Evolutionary conservation across 2,113 vertebrate genomes (phyloP), one percentile per base, ranked within the genome.

Genomic region (Aspidoscelis tigris): DNA sequence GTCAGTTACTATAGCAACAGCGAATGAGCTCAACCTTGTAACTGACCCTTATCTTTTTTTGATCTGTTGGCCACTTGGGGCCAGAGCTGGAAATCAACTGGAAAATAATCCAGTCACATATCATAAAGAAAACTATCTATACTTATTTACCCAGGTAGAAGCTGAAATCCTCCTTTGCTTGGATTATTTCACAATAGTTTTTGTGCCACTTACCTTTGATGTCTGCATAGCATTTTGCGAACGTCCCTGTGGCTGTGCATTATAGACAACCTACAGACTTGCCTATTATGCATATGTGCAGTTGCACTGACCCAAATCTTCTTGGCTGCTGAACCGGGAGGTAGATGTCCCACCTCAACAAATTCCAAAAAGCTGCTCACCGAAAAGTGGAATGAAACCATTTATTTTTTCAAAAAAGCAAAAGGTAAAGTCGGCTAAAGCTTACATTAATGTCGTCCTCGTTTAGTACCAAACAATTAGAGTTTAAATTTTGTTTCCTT

Each of bases 1-100:
- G 98, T 98, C 97, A 97, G 98, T 99, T 98, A 96, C 97, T 94
- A 98, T 98, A 96, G 97, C 94, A 96, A 99, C 98, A 83, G 91
- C 87, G 96, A 97, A 97, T 96, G 96, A 96, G 96, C 95, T 97
- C 96, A 96, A 97, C 97, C 96, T 97, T 96, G 96, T 97, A 97
- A 97, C 98, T 99, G 98, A 98, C 98, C 98, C 97, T 96, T 97
- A 97, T 96, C 97, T 98, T 97, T 96, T 97, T 96, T 96, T 96
- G 95, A 96, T 96, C 95, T 96, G 95, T 95, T 93, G 95, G 93
- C 94, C 96, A 94, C 95, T 95, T 94, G 96, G 95, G 96, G 96
- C 95, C 93, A 92, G 90, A 93, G 93, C 93, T 96, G 94, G 95
- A 97, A 96, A 96, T 96, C 95, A 96, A 95, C 95, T 96, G 96